phyloP scores from a whole-genome alignment of 37 sponge, comb jelly and placozoan genomes.

The Beroe ovata region DNA sequence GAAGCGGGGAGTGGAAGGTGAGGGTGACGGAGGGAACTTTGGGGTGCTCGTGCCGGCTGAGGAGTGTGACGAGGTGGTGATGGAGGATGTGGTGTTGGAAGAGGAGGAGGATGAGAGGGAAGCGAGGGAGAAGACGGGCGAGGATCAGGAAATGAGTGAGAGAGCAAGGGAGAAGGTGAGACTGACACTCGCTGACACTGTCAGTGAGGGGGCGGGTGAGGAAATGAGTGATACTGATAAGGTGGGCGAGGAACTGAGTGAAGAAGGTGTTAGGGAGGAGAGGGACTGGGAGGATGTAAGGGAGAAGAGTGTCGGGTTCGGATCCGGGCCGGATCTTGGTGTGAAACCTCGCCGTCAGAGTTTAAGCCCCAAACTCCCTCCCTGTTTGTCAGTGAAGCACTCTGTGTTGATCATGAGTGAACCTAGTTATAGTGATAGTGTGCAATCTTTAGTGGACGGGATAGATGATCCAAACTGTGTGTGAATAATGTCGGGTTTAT shows the following conservation, averaged over 20 bases:
- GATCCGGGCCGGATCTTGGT: no score
- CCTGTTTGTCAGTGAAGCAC: not conserved
- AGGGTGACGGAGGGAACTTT: not conserved
- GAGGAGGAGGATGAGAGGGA: not conserved
- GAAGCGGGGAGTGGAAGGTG: conserved; percentile 56
- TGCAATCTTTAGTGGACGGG: not conserved
- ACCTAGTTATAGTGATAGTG: not conserved
- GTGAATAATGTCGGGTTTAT: no score
- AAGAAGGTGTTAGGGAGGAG: no score
- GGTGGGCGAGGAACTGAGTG: not conserved
- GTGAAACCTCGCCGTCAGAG: no score
- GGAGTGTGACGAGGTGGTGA: not conserved
- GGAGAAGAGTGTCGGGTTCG: no score
- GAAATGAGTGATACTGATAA: not conserved
- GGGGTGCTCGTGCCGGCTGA: not conserved
- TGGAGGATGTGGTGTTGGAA: not conserved
- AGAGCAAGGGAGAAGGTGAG: not conserved
- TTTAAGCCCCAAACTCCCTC: not conserved
- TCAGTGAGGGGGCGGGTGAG: not conserved
- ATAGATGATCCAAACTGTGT: no score
- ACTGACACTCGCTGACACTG: no score
- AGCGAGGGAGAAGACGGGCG: not conserved
- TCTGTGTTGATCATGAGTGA: not conserved
- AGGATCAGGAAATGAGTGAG: not conserved
- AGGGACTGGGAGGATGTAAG: not conserved